These are phyloP conservation scores for Peromyscus melanophrys DNA, from an alignment of 2,797 vertebrate genomes.

Conservation along the genomic window DNA sequence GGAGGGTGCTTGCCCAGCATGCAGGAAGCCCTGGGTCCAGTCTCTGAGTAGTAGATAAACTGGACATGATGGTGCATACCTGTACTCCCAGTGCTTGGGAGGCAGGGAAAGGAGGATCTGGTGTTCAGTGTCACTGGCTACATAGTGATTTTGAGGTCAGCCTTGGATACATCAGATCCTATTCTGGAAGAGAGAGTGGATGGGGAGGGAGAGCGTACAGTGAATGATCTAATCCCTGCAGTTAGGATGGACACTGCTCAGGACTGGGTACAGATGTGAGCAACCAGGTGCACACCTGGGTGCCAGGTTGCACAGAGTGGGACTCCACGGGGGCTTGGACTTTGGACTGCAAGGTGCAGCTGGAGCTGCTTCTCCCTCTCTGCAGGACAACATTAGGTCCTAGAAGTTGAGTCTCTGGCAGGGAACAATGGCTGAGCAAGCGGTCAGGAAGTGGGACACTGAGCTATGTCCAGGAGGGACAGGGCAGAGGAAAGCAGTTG, in stretches of 20 bases:
- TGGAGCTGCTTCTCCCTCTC: background rate
- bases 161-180: background rate
- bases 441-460: background rate
- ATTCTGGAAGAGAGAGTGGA: background rate
- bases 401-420: background rate
- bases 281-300: background rate
- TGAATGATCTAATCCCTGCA: background rate
- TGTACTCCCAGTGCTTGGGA: background rate
- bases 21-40: background rate
- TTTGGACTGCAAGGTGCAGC: background rate
- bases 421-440: too few relatives aligned
- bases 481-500: background rate
- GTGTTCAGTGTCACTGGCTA: background rate
- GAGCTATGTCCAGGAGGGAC: background rate
- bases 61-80: background rate
- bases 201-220: too few relatives aligned
- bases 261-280: background rate
- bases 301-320: fast-evolving
- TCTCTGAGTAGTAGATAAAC: background rate
- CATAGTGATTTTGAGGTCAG: background rate
- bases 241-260: background rate
- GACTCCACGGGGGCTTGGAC: background rate
- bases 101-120: background rate
- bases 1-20: background rate
- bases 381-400: background rate